Evolutionary conservation across 2,888 invertebrate species (phyloP).

Genomic region (Mythimna ferrago): DNA sequence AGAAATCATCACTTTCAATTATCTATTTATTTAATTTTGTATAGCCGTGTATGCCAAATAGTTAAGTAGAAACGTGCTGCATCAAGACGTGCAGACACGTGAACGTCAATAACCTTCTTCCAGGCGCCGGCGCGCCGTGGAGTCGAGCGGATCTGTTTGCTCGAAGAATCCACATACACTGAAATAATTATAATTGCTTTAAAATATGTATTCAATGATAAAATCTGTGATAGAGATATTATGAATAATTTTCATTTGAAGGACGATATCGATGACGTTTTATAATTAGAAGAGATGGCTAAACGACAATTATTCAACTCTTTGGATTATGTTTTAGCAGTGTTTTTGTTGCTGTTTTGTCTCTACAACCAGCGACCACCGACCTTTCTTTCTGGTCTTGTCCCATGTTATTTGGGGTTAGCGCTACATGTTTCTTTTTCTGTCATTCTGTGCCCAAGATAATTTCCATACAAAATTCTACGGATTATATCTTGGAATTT

Average conservation of each 20-base stretch:
- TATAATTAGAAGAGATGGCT: not conserved
- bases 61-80: conserved; percentile 2
- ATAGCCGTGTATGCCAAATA: not conserved
- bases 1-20: no score
- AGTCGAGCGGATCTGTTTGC: conserved; percentile 17
- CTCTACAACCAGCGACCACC: no score
- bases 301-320: not conserved
- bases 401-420: no score
- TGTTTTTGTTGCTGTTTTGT: no score
- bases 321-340: no score
- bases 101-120: conserved; percentile 5
- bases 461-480: no score
- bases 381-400: no score
- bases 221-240: not conserved
- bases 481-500: no score
- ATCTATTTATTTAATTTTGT: no score
- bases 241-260: not conserved
- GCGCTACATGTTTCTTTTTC: no score
- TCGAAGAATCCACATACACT: conserved; percentile 2
- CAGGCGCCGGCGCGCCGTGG: conserved; percentile 14
- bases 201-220: not conserved
- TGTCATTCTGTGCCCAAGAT: no score
- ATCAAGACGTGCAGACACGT: conserved; percentile 3
- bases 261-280: not conserved
- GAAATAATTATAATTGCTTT: conserved; percentile 11